Base-by-base conservation (phyloP, 2,797 vertebrate genomes). In the Neostethus bicornis region DNA sequence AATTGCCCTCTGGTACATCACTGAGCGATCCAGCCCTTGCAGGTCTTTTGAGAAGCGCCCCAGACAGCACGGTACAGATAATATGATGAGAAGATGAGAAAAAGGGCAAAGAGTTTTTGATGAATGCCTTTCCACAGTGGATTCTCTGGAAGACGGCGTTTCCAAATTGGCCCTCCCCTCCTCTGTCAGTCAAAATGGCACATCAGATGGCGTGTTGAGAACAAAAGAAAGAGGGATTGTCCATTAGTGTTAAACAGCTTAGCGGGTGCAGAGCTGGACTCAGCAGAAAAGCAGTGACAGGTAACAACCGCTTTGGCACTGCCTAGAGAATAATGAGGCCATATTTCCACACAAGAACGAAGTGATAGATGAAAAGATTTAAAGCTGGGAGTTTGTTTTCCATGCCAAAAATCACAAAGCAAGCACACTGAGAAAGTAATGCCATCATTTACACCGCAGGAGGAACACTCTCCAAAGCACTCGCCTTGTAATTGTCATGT, bases 251-350 rank as follows among this genome's bases (percentile, higher is more conserved):
- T 85, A 61, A 85, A 83, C 75, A 70, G 77, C 74, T 78, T 43
- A 35, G 16, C 53, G 75, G 52, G 62, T n/a, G 43, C 54, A 7
- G 44, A 52, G 71, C 81, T 72, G 53, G 76, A 57, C 68, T 90
- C 87, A 83, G 89, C 87, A 72, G n/a, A 49, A 85, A 87, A 65
- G 41, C 10, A 11, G 73, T 84, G 87, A 86, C 80, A 81, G 79
- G 80, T 77, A 59, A 80, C 75, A 45, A 51, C 57, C 45, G 61
- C 61, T 65, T 74, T 59, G 76, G 79, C 72, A 61, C 25, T 52
- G 63, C 73, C 77, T 35, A 54, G 57, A 66, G 73, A 89, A 66
- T 85, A 87, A 88, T 80, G 83, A 86, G 66, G 38, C 50, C 39
- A 17, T 66, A 29, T 77, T 76, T 84, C 70, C 52, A 19, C 67